Conservation (phyloP, 2,113 vertebrate genomes). For the Ivindomyrus marchei region DNA sequence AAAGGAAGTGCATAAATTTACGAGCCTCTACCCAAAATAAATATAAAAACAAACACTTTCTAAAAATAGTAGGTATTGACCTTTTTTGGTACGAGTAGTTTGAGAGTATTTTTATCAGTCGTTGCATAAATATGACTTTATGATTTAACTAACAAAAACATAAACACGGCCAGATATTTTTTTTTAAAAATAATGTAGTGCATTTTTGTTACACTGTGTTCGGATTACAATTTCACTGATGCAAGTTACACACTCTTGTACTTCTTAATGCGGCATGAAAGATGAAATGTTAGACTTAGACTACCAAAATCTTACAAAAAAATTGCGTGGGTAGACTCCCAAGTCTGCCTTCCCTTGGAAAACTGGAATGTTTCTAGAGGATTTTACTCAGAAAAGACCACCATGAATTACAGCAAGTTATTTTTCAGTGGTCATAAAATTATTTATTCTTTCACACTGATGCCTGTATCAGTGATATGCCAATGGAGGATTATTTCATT, state of each 20-base stretch:
- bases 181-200: not conserved
- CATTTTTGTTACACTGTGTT: not conserved
- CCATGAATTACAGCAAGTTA: not conserved
- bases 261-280: not conserved
- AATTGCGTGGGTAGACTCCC: not conserved
- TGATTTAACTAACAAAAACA: not conserved
- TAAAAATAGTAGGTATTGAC: not conserved
- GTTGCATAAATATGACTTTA: not conserved
- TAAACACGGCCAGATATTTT: not conserved
- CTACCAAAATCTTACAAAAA: not conserved
- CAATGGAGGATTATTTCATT: not conserved
- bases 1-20: constrained; percentile 39
- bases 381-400: not conserved
- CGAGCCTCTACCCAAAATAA: not conserved
- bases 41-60: not conserved
- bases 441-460: not conserved
- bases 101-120: not conserved
- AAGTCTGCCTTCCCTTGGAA: not conserved
- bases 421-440: not conserved
- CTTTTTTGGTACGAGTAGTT: not conserved
- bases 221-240: not conserved
- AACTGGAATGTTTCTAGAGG: constrained; percentile 13
- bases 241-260: not conserved
- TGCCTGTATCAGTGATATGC: not conserved
- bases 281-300: not conserved